phyloP scores from a whole-genome alignment of 1,140 invertebrate genomes.

The Drosophila erecta region DNA sequence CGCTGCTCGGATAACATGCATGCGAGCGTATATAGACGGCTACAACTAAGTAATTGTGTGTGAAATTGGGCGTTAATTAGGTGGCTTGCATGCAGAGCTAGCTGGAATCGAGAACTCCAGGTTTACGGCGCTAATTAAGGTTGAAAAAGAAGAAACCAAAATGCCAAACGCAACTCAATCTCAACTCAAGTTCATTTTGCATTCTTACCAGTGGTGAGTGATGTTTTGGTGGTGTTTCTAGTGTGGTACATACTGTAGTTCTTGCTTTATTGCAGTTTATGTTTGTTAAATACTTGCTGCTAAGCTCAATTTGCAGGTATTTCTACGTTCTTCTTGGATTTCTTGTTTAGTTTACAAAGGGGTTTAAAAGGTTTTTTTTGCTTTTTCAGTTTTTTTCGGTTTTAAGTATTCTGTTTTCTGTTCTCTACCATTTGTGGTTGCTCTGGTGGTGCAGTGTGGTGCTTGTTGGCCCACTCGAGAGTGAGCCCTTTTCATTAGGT shows the following conservation, averaged over 20 bases:
- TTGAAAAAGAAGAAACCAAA: conserved; percentile 31
- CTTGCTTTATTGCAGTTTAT: conserved; percentile 22
- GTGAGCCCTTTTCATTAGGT: conserved; percentile 7
- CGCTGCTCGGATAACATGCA: conserved; percentile 28
- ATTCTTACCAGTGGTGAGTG: conserved; percentile 76
- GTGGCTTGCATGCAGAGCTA: conserved; percentile 59
- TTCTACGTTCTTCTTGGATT: conserved; percentile 19
- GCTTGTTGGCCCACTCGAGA: conserved; percentile 1
- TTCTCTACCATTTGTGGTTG: conserved; percentile 38
- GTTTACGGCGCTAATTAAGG: conserved; percentile 15
- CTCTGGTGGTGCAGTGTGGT: conserved; percentile 25
- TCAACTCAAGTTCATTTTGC: conserved; percentile 69
- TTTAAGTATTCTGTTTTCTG: conserved; percentile 3
- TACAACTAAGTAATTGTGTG: conserved; percentile 43
- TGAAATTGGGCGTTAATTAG: conserved; percentile 65
- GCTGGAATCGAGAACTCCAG: conserved; percentile 34
- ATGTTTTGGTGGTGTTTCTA: conserved; percentile 34
- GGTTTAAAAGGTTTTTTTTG: conserved; percentile 20
- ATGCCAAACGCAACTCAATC: conserved; percentile 52
- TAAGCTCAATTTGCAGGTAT: conserved; percentile 71
- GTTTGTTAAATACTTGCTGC: conserved; percentile 35
- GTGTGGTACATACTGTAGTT: conserved; percentile 26
- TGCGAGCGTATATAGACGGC: conserved; percentile 6
- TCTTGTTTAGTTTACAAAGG: conserved; percentile 72
- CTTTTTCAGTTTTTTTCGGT: neutral